These are phyloP conservation scores for Speoplatyrhinus poulsoni DNA, from an alignment of 2,113 vertebrate species.

Conservation along the genomic window DNA sequence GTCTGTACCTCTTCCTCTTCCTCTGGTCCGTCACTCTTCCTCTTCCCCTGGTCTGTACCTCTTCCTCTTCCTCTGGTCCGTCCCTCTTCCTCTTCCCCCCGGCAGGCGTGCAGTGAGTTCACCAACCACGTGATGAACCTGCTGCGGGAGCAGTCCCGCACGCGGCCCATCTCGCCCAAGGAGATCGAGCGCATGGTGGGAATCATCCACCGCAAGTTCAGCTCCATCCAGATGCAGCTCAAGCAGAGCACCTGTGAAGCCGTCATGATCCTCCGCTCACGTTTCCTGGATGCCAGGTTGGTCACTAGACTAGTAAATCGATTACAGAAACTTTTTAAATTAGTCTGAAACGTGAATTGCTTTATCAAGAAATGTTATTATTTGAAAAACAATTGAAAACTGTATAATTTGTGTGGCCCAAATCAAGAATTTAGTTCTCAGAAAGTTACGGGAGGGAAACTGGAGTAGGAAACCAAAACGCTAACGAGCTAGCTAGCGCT, in stretches of 20 bases:
- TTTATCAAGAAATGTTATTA: too few relatives aligned
- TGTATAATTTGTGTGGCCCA: too few relatives aligned
- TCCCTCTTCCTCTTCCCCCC: not conserved
- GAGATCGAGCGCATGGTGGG: slow-evolving; percentile 78
- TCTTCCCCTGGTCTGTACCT: too few relatives aligned
- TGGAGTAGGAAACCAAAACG: too few relatives aligned
- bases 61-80: not conserved
- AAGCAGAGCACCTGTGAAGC: slow-evolving; percentile 57
- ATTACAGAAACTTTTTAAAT: too few relatives aligned
- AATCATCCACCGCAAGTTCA: slow-evolving; percentile 82
- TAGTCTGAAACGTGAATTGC: too few relatives aligned
- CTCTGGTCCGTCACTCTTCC: too few relatives aligned
- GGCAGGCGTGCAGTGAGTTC: slow-evolving; percentile 52
- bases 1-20: too few relatives aligned
- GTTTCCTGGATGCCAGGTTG: slow-evolving; percentile 52
- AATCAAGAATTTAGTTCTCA: too few relatives aligned
- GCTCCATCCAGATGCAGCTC: slow-evolving; percentile 71
- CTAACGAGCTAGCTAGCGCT: too few relatives aligned
- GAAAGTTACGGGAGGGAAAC: too few relatives aligned
- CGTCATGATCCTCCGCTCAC: slow-evolving; percentile 50
- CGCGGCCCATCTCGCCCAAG: slow-evolving; percentile 48
- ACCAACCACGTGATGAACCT: slow-evolving; percentile 58
- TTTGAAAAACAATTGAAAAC: too few relatives aligned
- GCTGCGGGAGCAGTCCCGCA: slow-evolving; percentile 49
- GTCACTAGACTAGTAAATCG: not conserved